Evolutionary conservation across 2,888 invertebrate species (phyloP), one percentile per base, ranked within the genome.

Genomic region (Pemphredon lugubris): DNA sequence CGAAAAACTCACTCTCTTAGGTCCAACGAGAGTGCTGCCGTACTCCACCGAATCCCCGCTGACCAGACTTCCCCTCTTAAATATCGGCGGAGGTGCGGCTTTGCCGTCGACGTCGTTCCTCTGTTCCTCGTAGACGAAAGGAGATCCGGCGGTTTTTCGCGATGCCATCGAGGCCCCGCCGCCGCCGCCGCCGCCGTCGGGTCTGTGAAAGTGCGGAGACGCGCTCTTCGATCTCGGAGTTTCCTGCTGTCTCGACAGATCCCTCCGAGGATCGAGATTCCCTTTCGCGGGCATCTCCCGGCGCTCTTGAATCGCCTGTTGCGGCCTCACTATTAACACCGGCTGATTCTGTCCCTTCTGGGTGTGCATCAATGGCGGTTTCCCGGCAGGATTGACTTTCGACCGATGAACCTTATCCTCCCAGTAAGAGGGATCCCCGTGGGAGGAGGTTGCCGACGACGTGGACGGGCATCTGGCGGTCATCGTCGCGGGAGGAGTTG

Each of bases 1-100:
- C 2, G 90, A 90, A 74, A 92, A 92, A 74, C 92, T 92, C 0
- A 92, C 92, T 60, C 91, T 90, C 66, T 92, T 92, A 9, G 90
- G 90, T 1, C 87, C 87, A 32, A n/a, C n/a, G n/a, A n/a, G n/a
- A n/a, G 86, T 83, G 7, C 86, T 86, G 2, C 89, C 88, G 47
- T 89, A 88, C 4, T 91, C 90, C 2, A 85, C 73, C 0, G 83
- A 77, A 2, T 82, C 86, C 14, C 72, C 85, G 39, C 86, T 85
- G 2, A 90, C 88, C 42, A 92, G 84, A 77, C 92, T 92, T 1
- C 92, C 91, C n/a, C 92, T 81, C 81, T 90, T 91, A 59, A 92
- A 92, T 63, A 92, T 92, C 1, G 92, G 92, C 6, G 84, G 81
- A n/a, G 72, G 71, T 2, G 50, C 39, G 0, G 6, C 20, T 64